phyloP scores from a whole-genome alignment of 2,113 vertebrate species.

The Lathamus discolor region DNA sequence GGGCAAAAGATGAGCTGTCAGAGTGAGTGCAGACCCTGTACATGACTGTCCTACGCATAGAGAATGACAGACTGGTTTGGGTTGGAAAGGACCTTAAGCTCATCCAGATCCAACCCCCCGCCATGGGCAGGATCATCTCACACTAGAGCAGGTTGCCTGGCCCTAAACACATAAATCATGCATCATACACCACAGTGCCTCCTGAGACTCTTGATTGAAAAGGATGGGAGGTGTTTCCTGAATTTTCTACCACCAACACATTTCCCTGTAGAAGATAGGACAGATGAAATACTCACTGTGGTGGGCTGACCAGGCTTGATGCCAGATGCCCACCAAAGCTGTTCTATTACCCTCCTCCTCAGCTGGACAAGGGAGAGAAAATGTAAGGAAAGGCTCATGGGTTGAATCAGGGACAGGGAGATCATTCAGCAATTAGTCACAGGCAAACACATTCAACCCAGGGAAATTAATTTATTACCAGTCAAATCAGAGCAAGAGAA shows the following conservation, averaged over 20 bases:
- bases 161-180: fast-evolving
- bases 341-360: neutral
- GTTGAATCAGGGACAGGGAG: neutral
- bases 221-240: neutral
- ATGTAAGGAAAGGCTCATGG: neutral
- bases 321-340: neutral
- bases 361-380: neutral
- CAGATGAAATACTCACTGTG: neutral
- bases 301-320: neutral
- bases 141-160: neutral
- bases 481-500: neutral
- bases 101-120: neutral
- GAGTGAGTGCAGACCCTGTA: neutral
- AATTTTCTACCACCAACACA: neutral
- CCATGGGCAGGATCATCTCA: neutral
- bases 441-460: neutral
- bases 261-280: neutral
- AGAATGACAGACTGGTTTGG: neutral
- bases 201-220: neutral
- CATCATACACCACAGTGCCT: neutral
- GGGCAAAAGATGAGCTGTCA: neutral
- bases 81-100: neutral
- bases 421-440: neutral
- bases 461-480: neutral
- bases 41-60: neutral